phyloP scores from a whole-genome alignment of 1,140 invertebrate species.

The Diorhabda carinulata region DNA sequence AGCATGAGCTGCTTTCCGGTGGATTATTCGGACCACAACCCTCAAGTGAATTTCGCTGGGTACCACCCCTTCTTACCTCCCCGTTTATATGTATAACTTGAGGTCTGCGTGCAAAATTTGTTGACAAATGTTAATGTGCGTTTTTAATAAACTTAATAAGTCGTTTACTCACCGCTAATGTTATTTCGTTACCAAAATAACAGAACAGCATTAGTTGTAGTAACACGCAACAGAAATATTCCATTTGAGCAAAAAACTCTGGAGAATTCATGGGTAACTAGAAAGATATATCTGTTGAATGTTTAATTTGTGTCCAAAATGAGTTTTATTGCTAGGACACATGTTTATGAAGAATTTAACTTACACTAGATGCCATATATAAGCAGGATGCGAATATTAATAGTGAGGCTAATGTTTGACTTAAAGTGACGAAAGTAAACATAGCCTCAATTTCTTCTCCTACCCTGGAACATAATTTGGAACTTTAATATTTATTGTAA shows the following conservation, averaged over 20 bases:
- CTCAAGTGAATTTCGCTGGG: not conserved
- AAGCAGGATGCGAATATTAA: constrained; percentile 39
- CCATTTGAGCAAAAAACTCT: constrained; percentile 29
- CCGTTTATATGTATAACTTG: not conserved
- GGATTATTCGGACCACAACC: too few species aligned
- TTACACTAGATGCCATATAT: constrained; percentile 35
- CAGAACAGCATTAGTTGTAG: constrained; percentile 38
- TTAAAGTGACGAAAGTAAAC: constrained; percentile 35
- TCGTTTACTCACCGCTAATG: constrained; percentile 30
- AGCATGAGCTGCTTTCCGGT: too few species aligned
- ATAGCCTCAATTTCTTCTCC: constrained; percentile 34
- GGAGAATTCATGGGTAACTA: constrained; percentile 28
- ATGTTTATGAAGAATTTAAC: not conserved
- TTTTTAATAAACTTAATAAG: too few species aligned
- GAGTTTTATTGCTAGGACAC: too few species aligned
- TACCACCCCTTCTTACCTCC: not conserved
- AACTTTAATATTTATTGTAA: too few species aligned
- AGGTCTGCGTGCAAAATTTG: not conserved
- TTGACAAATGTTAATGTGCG: too few species aligned
- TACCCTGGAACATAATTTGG: constrained; percentile 27
- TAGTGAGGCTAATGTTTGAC: constrained; percentile 37
- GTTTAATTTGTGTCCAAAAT: too few species aligned
- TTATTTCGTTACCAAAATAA: constrained; percentile 41
- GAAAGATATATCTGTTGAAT: too few species aligned
- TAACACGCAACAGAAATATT: constrained; percentile 34